These are phyloP conservation scores for Eremophila alpestris DNA, from an alignment of 2,797 vertebrate genomes.

Conservation along the genomic window DNA sequence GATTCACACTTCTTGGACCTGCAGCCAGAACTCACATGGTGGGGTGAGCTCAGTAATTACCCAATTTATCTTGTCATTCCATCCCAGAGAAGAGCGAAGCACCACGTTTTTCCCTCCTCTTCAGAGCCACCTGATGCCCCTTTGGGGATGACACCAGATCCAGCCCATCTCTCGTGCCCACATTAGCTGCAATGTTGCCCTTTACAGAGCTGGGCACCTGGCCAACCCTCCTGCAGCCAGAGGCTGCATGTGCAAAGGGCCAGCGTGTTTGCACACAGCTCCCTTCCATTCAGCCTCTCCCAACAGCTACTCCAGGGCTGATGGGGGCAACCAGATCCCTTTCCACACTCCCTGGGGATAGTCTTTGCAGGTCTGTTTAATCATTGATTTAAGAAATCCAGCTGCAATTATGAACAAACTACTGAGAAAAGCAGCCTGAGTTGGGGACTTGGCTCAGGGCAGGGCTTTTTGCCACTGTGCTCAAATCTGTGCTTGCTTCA, in stretches of 20 bases:
- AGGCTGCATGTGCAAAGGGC: background rate
- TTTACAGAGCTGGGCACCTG: conserved; percentile 22
- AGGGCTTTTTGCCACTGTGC: background rate
- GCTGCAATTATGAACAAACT: background rate
- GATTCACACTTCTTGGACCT: background rate
- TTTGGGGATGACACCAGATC: conserved; percentile 53
- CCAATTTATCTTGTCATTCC: background rate
- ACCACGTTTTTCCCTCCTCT: background rate
- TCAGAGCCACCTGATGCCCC: conserved; percentile 44
- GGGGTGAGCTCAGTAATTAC: background rate
- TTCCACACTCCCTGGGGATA: conserved; percentile 6
- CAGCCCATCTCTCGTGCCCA: background rate
- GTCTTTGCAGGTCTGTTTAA: background rate
- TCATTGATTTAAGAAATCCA: conserved; percentile 22
- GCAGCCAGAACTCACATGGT: background rate
- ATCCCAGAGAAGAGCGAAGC: background rate
- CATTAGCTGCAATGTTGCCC: conserved; percentile 55
- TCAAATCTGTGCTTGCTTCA: background rate
- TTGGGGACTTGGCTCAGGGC: background rate
- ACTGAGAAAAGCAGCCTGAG: background rate
- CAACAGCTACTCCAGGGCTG: conserved; percentile 42
- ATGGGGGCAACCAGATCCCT: conserved; percentile 24
- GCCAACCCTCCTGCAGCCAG: conserved; percentile 37
- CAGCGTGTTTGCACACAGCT: background rate
- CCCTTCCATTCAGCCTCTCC: conserved; percentile 18